Base-by-base conservation (phyloP, 2,888 invertebrate genomes). In the Baronia brevicornis region DNA sequence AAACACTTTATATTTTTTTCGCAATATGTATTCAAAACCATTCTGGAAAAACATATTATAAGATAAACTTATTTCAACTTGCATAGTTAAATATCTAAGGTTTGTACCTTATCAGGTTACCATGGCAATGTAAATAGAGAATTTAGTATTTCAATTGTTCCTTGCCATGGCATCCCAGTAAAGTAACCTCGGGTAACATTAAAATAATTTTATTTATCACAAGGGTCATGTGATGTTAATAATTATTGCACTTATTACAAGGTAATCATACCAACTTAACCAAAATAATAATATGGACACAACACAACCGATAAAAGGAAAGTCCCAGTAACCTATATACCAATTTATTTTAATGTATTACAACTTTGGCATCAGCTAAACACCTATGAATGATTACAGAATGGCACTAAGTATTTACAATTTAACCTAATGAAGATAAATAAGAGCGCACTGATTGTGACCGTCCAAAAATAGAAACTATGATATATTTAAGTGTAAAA, bases 281-380 rank as follows among this genome's bases (percentile, higher is more conserved):
- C 26, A 21, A 11, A 25, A 12, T 28, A 9, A 25, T 27, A 36
- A 27, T 36, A 36, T 36, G 26, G 27, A 19, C 17, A 22, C 49
- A 51, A 69, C 67, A 70, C 62, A 74, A 74, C 67, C 69, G 44
- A 50, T 56, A 64, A 46, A 57, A 42, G 49, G 42, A 50, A 47
- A 51, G 41, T 41, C 41, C 30, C 15, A 19, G 10, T 24, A 36
- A 24, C 20, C 26, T 34, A 27, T 19, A 19, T 10, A 38, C 34
- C 31, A 17, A 27, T 27, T 40, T 41, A 33, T 27, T 28, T 21
- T 38, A 38, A 38, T 46, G 51, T 67, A 69, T 66, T 59, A 80
- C 74, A 82, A 72, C 82, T 82, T 82, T 82, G 82, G 84, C 79
- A 69, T 79, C 70, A 63, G 68, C 74, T 77, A 67, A 66, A 46